Evolutionary conservation across 64 coral and sea anemone genomes (phyloP), one percentile per base, ranked within the genome.

Genomic region (Hydrozoanthus tunicans): DNA sequence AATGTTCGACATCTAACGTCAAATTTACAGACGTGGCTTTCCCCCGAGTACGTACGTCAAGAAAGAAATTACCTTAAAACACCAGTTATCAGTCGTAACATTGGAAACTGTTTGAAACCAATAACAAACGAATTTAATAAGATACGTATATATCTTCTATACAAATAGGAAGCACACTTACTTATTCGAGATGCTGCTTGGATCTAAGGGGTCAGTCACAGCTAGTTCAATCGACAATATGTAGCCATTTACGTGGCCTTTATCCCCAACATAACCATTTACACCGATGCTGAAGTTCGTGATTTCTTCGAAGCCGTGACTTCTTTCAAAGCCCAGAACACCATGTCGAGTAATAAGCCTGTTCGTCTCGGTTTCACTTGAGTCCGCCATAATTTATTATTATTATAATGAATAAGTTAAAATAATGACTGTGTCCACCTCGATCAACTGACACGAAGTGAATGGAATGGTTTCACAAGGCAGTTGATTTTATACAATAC

Each of bases 241-340:
- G 20, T 68, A 68, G 3, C 4, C 65, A 6, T 9, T 17, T 17
- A 68, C 65, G 5, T 68, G 65, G 9, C 65, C 65, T 14, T 68
- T 68, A 68, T 68, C 8, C 65, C 65, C 65, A 68, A 68, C 65
- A 68, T 68, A 68, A 68, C 65, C 65, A 68, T 68, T 68, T 68
- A 68, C 65, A 68, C 65, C 65, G 13, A 68, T 15, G 65, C 65
- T 68, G 12, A 68, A 68, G 20, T 32, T 72, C n/a, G 70, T 72
- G 0, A 72, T 72, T 25, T 72, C 70, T 72, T 72, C 70, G 25
- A 72, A 72, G 0, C 71, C 71, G 26, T 73, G 71, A 9, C 51
- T 73, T 73, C 51, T 73, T 73, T 73, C 70, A 73, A 73, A 73
- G 51, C 70, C 70, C 43, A 73, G 25, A 51, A 73, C 70, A 32